Evolutionary conservation across 1,140 invertebrate species (phyloP).

Genomic region (Aphaenogaster floridana): DNA sequence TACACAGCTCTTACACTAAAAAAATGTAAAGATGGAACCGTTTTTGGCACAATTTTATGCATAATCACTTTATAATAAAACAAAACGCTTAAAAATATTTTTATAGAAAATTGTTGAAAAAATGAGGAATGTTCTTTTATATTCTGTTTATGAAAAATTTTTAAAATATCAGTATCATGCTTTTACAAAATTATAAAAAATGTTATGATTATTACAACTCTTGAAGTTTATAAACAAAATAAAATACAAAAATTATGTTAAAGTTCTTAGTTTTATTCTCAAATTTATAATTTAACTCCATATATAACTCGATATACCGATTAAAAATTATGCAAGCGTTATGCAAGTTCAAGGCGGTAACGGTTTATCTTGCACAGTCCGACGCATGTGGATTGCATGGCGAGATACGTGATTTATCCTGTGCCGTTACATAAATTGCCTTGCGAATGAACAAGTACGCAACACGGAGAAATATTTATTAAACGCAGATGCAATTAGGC

Average conservation of each 20-base stretch:
- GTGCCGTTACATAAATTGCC: constrained; percentile 49
- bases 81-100: neutral
- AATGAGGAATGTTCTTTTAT: neutral
- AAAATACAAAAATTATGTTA: constrained; percentile 11
- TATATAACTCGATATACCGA: constrained; percentile 33
- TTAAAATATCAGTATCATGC: neutral
- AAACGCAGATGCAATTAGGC: neutral
- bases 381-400: constrained; percentile 35
- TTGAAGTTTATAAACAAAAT: neutral
- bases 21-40: neutral
- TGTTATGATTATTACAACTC: neutral
- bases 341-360: constrained; percentile 57
- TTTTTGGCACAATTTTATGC: neutral
- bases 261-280: neutral
- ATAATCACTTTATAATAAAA: neutral
- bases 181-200: neutral
- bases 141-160: neutral
- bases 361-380: constrained; percentile 40
- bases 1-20: neutral
- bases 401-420: constrained; percentile 46
- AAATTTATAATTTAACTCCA: constrained; percentile 24
- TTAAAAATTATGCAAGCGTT: constrained; percentile 59
- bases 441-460: neutral
- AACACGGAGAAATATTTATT: constrained; percentile 29
- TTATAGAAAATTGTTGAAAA: constrained; percentile 12